A percentile compares a stretch with the other conserved stretches of the same genome.
Evolutionary conservation across 2,797 vertebrate genomes (phyloP).

Genomic region (Streptopelia turtur): DNA sequence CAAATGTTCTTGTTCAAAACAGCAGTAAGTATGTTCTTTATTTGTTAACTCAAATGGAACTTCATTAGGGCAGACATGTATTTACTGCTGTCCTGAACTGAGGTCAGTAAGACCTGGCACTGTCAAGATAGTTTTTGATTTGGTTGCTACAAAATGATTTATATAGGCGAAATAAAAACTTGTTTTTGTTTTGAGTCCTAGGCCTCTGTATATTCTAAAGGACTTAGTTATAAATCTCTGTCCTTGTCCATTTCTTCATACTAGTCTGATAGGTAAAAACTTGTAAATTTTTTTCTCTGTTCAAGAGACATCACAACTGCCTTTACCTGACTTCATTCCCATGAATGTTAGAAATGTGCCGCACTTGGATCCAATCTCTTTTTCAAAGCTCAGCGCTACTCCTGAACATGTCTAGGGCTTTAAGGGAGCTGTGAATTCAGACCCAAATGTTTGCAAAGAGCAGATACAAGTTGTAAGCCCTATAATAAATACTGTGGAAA

Average conservation of each 20-base stretch:
- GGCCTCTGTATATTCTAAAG: background rate
- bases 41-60: background rate
- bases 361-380: background rate
- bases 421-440: background rate
- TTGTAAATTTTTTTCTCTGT: background rate
- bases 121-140: slow-evolving; percentile 14
- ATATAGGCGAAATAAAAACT: background rate
- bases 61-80: background rate
- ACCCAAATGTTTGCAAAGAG: background rate
- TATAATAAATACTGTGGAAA: background rate
- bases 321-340: background rate
- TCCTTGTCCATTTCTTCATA: background rate
- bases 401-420: background rate
- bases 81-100: slow-evolving; percentile 48
- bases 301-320: background rate
- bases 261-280: background rate
- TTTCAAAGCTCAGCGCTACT: background rate
- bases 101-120: slow-evolving; percentile 52
- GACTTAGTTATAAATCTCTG: background rate
- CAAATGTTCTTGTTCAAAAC: background rate
- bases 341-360: background rate
- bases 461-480: background rate
- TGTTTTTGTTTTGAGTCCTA: background rate
- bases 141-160: slow-evolving; percentile 28
- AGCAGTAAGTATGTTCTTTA: background rate